Evolutionary conservation across 2,888 invertebrate genomes (phyloP), one percentile per base, ranked within the genome.

Genomic region (Nomada fabriciana): DNA sequence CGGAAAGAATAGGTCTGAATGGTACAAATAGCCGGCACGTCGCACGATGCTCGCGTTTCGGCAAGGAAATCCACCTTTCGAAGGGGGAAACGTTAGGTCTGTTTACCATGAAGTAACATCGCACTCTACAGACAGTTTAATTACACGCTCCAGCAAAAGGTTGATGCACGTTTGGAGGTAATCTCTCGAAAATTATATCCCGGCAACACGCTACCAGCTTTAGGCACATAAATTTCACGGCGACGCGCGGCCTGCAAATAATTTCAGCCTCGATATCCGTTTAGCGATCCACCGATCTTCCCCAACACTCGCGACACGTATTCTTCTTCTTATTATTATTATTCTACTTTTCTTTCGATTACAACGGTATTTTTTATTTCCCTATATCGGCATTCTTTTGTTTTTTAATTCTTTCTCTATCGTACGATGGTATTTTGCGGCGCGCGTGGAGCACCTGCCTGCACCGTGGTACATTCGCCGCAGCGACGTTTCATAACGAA

Each of bases 61-160:
- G 20, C n/a, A 64, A 60, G 67, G 20, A 57, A 55, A 68, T 53
- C 13, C 42, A 13, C 18, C 29, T 11, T 64, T 13, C 20, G 25
- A 15, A 25, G 59, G 15, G 55, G 72, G 47, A 79, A 71, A 70
- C 59, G 72, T 69, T 80, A 76, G 64, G 10, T 72, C 59, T 69
- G 67, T 82, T 80, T 80, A 72, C 76, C 76, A 69, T 60, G 76
- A 65, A 74, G 77, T 61, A 81, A 65, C 72, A 65, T 53, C 77
- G 73, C 60, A 59, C 47, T 76, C 42, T 67, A 77, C 76, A 77
- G 81, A 76, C 77, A 81, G 77, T 83, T 82, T 81, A 83, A 83
- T 83, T 83, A 83, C 81, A 83, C 81, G 82, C 82, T 83, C 81
- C 76, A 68, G 82, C 73, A 83, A 83, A 80, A 81, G 81, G 82